These are phyloP conservation scores for Chromis chromis DNA, from an alignment of 2,797 vertebrate species.

Conservation along the genomic window DNA sequence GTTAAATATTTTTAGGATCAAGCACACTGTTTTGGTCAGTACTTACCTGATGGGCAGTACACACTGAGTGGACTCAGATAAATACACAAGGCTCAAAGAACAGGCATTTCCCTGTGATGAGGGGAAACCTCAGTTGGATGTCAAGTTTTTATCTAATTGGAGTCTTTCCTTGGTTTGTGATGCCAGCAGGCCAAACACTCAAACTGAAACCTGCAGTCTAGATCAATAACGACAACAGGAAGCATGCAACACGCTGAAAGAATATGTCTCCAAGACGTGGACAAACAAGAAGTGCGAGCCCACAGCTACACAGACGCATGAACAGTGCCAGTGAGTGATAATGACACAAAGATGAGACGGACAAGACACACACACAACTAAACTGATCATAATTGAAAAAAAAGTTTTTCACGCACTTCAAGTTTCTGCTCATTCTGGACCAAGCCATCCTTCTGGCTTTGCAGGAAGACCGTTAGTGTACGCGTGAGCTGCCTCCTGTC, in stretches of 20 bases:
- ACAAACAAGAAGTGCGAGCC: conserved; percentile 5
- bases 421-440: conserved; percentile 98
- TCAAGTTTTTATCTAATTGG: background rate
- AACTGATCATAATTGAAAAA: background rate
- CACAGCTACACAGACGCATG: conserved; percentile 1
- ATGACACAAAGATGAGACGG: conserved; percentile 3
- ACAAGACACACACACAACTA: conserved; percentile 25
- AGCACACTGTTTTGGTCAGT: conserved; percentile 1
- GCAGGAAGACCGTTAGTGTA: conserved; percentile 94
- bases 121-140: background rate
- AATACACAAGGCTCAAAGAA: conserved; percentile 11
- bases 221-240: conserved; percentile 3
- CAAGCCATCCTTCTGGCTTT: conserved; percentile 96
- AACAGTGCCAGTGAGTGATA: conserved; percentile 9
- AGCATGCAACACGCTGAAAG: conserved; percentile 34
- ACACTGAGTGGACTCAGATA: conserved; percentile 4
- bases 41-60: conserved; percentile 47
- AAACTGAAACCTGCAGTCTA: conserved; percentile 12
- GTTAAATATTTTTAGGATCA: background rate
- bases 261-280: conserved; percentile 8
- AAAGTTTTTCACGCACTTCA: conserved; percentile 92
- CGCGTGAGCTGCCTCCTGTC: conserved; percentile 96
- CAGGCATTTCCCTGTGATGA: background rate
- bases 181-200: background rate
- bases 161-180: conserved; percentile 1